Evolutionary conservation across 2,888 invertebrate species (phyloP).

Genomic region (Acleris cristana): DNA sequence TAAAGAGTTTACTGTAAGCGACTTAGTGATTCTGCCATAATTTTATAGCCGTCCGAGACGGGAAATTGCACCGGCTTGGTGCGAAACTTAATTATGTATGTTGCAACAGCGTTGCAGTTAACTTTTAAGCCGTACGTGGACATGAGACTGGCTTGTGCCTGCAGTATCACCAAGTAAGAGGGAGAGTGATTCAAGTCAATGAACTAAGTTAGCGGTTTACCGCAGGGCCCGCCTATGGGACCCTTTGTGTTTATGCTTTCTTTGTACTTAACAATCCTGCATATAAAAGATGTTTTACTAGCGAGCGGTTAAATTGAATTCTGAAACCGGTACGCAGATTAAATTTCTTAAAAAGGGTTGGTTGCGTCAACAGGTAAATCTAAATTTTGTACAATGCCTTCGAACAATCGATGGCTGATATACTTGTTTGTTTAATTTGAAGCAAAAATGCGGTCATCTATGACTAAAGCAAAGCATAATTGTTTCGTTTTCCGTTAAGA

Average conservation of each 20-base stretch:
- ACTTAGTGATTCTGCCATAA: constrained; percentile 5
- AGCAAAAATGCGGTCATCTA: constrained; percentile 3
- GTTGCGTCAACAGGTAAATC: constrained; percentile 25
- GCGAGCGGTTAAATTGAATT: constrained; percentile 45
- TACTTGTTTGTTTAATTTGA: background rate
- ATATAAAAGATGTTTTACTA: constrained; percentile 38
- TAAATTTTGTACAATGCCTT: constrained; percentile 20
- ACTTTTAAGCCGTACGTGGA: constrained; percentile 11
- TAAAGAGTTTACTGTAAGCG: constrained; percentile 2
- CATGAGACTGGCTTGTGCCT: constrained; percentile 10
- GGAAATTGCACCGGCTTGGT: background rate
- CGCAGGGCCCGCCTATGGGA: constrained; percentile 56
- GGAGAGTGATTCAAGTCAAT: constrained; percentile 59
- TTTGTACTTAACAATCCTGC: constrained; percentile 48
- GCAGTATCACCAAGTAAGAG: constrained; percentile 46
- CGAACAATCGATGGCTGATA: constrained; percentile 1
- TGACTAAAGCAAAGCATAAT: constrained; percentile 15
- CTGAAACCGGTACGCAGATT: constrained; percentile 42
- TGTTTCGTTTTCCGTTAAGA: constrained; percentile 18
- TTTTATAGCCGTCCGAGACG: background rate
- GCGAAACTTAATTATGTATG: constrained; percentile 6
- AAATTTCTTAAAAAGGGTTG: constrained; percentile 37
- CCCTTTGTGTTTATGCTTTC: constrained; percentile 53
- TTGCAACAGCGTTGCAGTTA: constrained; percentile 22
- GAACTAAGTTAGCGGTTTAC: constrained; percentile 65